Conservation (phyloP, 2,888 invertebrate genomes). For the Byasa hedistus region DNA sequence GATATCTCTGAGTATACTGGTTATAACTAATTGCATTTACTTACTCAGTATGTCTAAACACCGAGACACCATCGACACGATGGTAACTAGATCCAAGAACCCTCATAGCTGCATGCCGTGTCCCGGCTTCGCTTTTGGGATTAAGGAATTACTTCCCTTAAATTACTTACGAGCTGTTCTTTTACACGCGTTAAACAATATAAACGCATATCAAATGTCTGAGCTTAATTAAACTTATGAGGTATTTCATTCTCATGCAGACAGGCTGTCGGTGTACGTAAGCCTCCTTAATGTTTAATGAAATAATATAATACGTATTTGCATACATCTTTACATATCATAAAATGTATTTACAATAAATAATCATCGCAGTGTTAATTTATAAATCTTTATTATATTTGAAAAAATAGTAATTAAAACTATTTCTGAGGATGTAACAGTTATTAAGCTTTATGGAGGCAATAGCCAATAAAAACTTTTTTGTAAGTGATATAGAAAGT, state of each 20-base stretch:
- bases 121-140: slow-evolving; percentile 60
- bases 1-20: too few relatives aligned
- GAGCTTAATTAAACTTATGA: slow-evolving; percentile 24
- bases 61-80: slow-evolving; percentile 34
- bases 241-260: neutral
- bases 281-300: neutral
- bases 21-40: slow-evolving; percentile 30
- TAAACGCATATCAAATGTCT: slow-evolving; percentile 21
- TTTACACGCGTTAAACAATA: slow-evolving; percentile 26
- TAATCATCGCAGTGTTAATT: neutral
- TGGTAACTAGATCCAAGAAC: slow-evolving; percentile 63
- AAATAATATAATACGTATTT: neutral
- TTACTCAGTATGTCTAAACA: slow-evolving; percentile 48
- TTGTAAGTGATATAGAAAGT: slow-evolving; percentile 6
- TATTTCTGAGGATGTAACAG: neutral
- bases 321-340: neutral
- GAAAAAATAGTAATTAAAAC: neutral
- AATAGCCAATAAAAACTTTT: neutral
- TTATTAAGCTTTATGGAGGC: neutral
- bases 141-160: slow-evolving; percentile 64
- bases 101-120: slow-evolving; percentile 48
- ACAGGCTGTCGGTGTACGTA: neutral
- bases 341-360: neutral
- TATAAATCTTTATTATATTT: neutral
- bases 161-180: slow-evolving; percentile 28